A percentile compares a stretch with the other conserved stretches of the same genome.
phyloP scores from a whole-genome alignment of 2,888 invertebrate species.

The Pyrochroa serraticornis region DNA sequence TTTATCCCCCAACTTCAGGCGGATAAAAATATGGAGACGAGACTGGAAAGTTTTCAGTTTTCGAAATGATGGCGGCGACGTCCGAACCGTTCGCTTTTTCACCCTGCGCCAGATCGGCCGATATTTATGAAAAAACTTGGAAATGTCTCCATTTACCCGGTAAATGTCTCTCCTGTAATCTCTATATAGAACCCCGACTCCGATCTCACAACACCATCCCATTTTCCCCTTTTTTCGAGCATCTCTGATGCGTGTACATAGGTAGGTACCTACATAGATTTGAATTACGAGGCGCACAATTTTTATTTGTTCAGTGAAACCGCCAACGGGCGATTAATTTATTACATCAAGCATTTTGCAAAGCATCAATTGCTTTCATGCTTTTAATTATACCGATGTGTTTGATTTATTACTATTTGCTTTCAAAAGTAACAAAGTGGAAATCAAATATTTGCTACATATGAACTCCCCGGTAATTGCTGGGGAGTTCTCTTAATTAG shows the following conservation, averaged over 20 bases:
- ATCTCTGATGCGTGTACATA: too few relatives aligned
- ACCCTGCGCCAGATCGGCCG: constrained; percentile 15
- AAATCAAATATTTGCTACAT: constrained; percentile 26
- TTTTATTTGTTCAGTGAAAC: not conserved
- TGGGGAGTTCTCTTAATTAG: too few relatives aligned
- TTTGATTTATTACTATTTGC: constrained; percentile 18
- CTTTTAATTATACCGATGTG: constrained; percentile 16
- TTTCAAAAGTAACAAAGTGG: constrained; percentile 15
- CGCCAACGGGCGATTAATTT: constrained; percentile 3
- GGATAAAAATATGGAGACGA: constrained; percentile 32
- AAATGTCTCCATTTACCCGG: constrained; percentile 8
- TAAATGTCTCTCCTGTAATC: not conserved
- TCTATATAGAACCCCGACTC: not conserved
- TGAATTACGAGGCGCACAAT: too few relatives aligned
- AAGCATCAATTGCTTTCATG: constrained; percentile 9
- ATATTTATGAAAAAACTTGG: constrained; percentile 25
- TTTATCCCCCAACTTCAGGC: constrained; percentile 29
- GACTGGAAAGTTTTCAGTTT: constrained; percentile 33
- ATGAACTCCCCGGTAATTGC: constrained; percentile 5
- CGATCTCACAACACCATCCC: too few relatives aligned
- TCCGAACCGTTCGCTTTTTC: constrained; percentile 26
- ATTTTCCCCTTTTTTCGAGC: too few relatives aligned
- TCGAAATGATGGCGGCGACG: constrained; percentile 27
- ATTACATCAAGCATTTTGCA: not conserved
- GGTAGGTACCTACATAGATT: too few relatives aligned